Evolutionary conservation across 2,113 vertebrate genomes (phyloP).

Genomic region (Oreotragus oreotragus): DNA sequence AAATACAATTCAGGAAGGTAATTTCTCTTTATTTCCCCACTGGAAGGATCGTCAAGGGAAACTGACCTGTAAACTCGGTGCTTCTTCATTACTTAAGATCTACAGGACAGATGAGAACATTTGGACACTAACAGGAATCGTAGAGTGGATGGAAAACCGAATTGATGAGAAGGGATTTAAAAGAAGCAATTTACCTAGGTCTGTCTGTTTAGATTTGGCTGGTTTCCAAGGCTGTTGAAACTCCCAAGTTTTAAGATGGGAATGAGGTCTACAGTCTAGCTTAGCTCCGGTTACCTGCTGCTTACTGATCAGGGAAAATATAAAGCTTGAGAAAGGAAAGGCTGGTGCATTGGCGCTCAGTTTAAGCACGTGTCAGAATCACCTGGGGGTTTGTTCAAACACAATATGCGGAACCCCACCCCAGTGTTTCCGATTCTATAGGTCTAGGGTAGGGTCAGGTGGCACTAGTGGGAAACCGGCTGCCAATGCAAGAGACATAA

Average conservation of each 20-base stretch:
- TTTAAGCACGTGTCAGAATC: neutral
- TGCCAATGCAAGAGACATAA: neutral
- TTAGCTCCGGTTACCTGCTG: neutral
- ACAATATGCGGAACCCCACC: neutral
- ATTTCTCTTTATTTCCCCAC: slow-evolving; percentile 41
- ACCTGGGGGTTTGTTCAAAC: neutral
- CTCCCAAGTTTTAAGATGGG: neutral
- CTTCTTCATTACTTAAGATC: slow-evolving; percentile 33
- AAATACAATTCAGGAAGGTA: slow-evolving; percentile 11
- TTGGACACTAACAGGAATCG: neutral
- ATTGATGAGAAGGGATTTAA: neutral
- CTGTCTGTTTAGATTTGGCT: neutral
- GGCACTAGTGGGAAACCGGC: fast-evolving
- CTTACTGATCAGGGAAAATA: neutral
- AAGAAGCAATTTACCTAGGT: neutral
- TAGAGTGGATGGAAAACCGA: neutral
- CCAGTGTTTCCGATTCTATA: neutral
- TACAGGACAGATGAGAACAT: neutral
- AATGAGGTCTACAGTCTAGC: neutral
- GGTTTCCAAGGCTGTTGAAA: neutral
- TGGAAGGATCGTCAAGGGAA: neutral
- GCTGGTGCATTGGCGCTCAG: neutral
- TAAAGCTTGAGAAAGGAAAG: neutral
- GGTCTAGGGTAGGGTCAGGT: neutral
- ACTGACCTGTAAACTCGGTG: neutral